Percentiles rank a stretch among this genome's conserved stretches.
phyloP scores from a whole-genome alignment of 1,140 invertebrate species.

The Drosophila bocqueti region DNA sequence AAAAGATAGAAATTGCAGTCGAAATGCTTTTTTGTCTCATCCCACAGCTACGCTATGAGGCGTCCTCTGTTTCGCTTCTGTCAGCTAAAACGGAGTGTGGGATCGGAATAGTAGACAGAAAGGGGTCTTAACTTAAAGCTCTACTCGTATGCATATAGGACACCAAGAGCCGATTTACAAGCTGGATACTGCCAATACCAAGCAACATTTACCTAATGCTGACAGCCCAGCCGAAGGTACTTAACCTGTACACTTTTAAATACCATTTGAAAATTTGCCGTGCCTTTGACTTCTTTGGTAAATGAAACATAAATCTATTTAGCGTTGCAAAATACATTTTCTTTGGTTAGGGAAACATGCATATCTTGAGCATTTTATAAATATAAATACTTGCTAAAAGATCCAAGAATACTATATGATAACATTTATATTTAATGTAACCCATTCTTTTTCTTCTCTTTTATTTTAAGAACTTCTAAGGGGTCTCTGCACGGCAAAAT shows the following conservation, averaged over 20 bases:
- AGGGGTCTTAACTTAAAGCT: constrained; percentile 27
- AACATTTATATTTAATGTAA: neutral
- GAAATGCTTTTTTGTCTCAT: constrained; percentile 63
- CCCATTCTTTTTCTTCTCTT: neutral
- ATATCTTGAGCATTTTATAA: neutral
- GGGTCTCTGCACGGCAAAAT: neutral
- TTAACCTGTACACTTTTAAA: constrained; percentile 27
- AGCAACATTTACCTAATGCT: neutral
- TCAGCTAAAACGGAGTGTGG: constrained; percentile 32
- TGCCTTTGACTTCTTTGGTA: neutral
- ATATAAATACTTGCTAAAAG: neutral
- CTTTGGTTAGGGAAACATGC: too few relatives aligned
- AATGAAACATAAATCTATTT: too few relatives aligned
- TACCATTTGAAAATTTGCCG: constrained; percentile 6
- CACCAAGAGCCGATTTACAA: constrained; percentile 5
- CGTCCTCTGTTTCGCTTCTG: constrained; percentile 41
- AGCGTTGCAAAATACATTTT: too few relatives aligned
- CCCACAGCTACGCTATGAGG: constrained; percentile 18
- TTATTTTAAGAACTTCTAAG: neutral
- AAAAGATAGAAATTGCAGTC: constrained; percentile 19
- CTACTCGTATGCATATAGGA: constrained; percentile 2
- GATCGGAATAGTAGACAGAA: neutral
- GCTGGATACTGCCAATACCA: constrained; percentile 2
- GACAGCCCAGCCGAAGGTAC: neutral
- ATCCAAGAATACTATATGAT: neutral